Percentiles rank a stretch among this genome's conserved stretches.
These are phyloP conservation scores for Ispidina picta DNA, from an alignment of 2,797 vertebrate genomes.

Conservation along the genomic window DNA sequence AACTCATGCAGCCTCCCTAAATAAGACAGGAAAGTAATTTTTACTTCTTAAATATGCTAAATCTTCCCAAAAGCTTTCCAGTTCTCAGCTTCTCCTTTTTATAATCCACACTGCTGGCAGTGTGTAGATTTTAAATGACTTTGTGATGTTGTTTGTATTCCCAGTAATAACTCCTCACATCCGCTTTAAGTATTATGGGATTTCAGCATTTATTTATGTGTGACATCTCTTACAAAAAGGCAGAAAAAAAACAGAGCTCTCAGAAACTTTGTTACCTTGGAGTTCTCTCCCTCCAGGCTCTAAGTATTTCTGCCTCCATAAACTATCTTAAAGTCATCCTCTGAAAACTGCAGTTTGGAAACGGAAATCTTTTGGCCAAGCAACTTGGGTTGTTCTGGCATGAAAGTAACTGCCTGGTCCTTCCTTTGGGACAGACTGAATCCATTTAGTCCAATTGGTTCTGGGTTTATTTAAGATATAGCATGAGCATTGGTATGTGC, in stretches of 20 bases:
- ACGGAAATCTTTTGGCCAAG: neutral
- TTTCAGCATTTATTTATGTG: constrained; percentile 21
- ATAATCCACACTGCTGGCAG: constrained; percentile 34
- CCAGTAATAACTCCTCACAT: constrained; percentile 9
- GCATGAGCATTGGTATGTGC: fast-evolving
- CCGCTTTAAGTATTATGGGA: neutral
- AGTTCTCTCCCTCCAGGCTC: neutral
- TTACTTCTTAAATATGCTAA: constrained; percentile 32
- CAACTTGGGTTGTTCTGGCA: neutral
- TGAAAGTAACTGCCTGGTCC: neutral
- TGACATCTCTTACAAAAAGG: neutral
- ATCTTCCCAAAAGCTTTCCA: constrained; percentile 25
- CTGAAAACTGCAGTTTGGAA: neutral
- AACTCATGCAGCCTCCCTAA: neutral
- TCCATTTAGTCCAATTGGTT: neutral
- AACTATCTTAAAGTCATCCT: neutral
- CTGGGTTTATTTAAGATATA: neutral
- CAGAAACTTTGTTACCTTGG: neutral
- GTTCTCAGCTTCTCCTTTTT: neutral
- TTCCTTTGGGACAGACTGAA: neutral
- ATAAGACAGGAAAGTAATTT: constrained; percentile 15
- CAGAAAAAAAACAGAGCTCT: neutral
- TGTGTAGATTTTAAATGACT: constrained; percentile 24
- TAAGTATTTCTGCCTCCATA: neutral
- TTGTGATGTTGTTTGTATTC: constrained; percentile 25